Evolutionary conservation across 2,797 vertebrate genomes (phyloP).

Genomic region (Scolopax rusticola): DNA sequence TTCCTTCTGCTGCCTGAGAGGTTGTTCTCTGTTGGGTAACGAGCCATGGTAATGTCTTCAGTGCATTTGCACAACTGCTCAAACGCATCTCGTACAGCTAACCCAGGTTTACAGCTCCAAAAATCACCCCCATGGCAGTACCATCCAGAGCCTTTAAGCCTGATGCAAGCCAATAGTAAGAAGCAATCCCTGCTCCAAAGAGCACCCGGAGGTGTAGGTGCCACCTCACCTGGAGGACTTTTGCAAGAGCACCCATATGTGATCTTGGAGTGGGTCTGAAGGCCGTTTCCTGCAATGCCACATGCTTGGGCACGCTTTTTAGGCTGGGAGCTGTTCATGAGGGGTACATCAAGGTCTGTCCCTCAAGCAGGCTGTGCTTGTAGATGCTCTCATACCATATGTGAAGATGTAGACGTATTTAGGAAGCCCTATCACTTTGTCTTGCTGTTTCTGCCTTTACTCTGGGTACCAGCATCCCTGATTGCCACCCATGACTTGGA

Average conservation of each 20-base stretch:
- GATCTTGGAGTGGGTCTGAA: not conserved
- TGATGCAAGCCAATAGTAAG: not conserved
- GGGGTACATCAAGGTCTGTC: no score
- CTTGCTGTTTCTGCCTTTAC: not conserved
- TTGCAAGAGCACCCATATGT: not conserved
- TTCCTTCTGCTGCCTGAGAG: not conserved
- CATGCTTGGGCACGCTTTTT: rapidly evolving
- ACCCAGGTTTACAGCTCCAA: not conserved
- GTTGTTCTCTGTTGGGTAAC: no score
- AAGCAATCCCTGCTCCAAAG: not conserved
- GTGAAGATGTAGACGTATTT: not conserved
- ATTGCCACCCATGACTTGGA: not conserved
- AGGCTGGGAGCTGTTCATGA: not conserved
- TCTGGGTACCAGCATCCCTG: not conserved
- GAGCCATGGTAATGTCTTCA: not conserved
- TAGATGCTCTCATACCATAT: not conserved
- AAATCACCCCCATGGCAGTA: not conserved
- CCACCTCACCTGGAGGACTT: not conserved
- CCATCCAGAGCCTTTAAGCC: not conserved
- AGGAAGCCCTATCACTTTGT: not conserved
- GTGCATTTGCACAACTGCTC: not conserved
- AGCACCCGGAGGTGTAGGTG: not conserved
- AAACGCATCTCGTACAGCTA: not conserved
- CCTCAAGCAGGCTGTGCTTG: not conserved
- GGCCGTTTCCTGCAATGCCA: not conserved